Base-by-base conservation (phyloP, 2,888 invertebrate species). In the Erebia epiphron region DNA sequence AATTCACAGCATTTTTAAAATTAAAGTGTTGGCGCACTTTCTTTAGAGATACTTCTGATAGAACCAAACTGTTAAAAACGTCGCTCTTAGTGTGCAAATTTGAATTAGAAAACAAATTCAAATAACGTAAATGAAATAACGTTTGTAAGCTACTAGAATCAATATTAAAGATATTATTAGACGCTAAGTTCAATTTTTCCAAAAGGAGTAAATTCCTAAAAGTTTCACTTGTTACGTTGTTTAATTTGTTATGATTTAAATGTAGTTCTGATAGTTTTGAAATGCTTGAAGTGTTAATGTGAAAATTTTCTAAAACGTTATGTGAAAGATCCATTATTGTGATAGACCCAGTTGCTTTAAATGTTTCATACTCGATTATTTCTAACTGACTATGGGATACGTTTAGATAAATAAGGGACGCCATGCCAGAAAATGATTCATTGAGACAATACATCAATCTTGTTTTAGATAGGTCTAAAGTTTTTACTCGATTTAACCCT, bases 191-290 rank as follows among this genome's bases (percentile, higher is more conserved):
- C 43, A 74, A 10, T 58, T 66, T 68, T 68, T 68, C 26, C 50
- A 74, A 54, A 54, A 52, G 10, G 2, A 9, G 11, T 14, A 74
- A 52, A 57, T 74, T 67, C 3, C 52, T 16, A 54, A 74, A 72
- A 8, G 72, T 72, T 14, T 16, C 56, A 43, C 66, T 61, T 41
- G 68, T 70, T 9, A 74, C 43, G 14, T 74, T 70, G 68, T 26
- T 63, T 54, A 74, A 49, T 14, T 71, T 70, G 52, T 74, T 74
- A 16, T 74, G 64, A 21, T 72, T 70, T 14, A 74, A 18, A 63
- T 70, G 68, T 46, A 74, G 26, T 70, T 72, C 58, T 16, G 49
- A 58, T 26, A 74, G 50, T 7, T 14, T 18, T 50, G 58, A 26
- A 10, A 72, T 68, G 26, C 64, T 41, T 43, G 72, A 66, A 52